phyloP scores from a whole-genome alignment of 2,113 vertebrate genomes.

The Apistogramma diplotaenia region DNA sequence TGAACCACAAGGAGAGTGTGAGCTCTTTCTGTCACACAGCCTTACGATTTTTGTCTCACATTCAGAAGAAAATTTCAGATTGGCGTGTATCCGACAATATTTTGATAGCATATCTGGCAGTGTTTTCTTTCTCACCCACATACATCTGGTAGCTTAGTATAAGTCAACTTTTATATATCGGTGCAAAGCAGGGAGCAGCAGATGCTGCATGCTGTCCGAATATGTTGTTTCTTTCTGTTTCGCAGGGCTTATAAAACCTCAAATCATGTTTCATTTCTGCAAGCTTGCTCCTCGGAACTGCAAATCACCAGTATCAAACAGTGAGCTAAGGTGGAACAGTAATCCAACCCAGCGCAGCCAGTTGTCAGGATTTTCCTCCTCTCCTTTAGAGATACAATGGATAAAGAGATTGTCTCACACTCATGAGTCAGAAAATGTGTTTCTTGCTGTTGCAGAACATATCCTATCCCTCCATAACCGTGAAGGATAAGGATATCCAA shows the following conservation, averaged over 20 bases:
- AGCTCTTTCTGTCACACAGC: conserved; percentile 16
- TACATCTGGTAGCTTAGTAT: conserved; percentile 28
- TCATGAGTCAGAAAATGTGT: conserved; percentile 47
- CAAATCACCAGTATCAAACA: conserved; percentile 21
- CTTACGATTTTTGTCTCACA: not conserved
- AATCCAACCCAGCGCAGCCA: conserved; percentile 19
- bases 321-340: conserved; percentile 20
- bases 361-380: conserved; percentile 19
- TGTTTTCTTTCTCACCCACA: conserved; percentile 13
- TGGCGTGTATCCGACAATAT: conserved; percentile 14
- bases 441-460: conserved; percentile 34
- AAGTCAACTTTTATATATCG: conserved; percentile 37
- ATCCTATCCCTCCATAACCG: conserved; percentile 19
- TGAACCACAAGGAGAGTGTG: conserved; percentile 5
- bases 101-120: conserved; percentile 27
- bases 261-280: conserved; percentile 37
- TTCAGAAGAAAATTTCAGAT: conserved; percentile 35
- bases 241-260: conserved; percentile 16
- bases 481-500: conserved; percentile 58
- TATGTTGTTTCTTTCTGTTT: conserved; percentile 32
- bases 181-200: conserved; percentile 29
- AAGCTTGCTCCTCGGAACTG: conserved; percentile 17
- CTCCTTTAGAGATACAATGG: not conserved
- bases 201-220: conserved; percentile 31
- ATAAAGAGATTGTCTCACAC: conserved; percentile 37